A percentile compares a stretch with the other conserved stretches of the same genome.
phyloP scores from a whole-genome alignment of 2,113 vertebrate genomes.

The Corydoras maculifer region DNA sequence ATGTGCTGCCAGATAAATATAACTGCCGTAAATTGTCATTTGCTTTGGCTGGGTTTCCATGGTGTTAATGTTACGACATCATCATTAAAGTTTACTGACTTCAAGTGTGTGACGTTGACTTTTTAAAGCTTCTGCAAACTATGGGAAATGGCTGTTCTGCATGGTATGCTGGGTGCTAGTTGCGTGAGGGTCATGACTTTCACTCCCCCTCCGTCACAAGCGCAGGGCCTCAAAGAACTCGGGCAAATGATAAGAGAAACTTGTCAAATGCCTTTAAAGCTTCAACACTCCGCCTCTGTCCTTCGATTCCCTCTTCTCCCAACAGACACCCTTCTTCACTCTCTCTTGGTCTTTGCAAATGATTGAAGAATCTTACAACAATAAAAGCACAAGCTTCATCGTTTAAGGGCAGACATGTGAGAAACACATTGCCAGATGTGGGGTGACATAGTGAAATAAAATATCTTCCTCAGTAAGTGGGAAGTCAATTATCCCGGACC shows the following conservation, averaged over 20 bases:
- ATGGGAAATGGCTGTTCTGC: too few relatives aligned
- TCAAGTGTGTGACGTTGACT: background rate
- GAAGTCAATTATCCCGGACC: background rate
- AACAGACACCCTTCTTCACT: background rate
- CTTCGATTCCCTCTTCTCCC: conserved; percentile 11
- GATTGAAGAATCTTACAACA: background rate
- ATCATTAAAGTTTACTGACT: conserved; percentile 30
- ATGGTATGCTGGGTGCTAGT: background rate
- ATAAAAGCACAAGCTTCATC: background rate
- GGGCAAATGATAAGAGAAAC: conserved; percentile 39
- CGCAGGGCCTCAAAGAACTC: conserved; percentile 22
- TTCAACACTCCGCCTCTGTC: conserved; percentile 14
- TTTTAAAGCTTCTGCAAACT: background rate
- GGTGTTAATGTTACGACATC: conserved; percentile 21
- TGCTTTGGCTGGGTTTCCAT: too few relatives aligned
- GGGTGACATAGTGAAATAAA: background rate
- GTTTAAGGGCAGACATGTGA: background rate
- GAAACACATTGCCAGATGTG: conserved; percentile 25
- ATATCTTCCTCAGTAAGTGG: background rate
- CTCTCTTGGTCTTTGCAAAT: background rate
- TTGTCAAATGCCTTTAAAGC: conserved; percentile 26
- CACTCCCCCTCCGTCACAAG: conserved; percentile 18
- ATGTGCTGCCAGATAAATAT: conserved; percentile 25
- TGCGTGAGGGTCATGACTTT: conserved; percentile 15
- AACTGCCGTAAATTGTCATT: background rate